Evolutionary conservation across 2,113 vertebrate species (phyloP).

Genomic region (Ammodytes dubius): DNA sequence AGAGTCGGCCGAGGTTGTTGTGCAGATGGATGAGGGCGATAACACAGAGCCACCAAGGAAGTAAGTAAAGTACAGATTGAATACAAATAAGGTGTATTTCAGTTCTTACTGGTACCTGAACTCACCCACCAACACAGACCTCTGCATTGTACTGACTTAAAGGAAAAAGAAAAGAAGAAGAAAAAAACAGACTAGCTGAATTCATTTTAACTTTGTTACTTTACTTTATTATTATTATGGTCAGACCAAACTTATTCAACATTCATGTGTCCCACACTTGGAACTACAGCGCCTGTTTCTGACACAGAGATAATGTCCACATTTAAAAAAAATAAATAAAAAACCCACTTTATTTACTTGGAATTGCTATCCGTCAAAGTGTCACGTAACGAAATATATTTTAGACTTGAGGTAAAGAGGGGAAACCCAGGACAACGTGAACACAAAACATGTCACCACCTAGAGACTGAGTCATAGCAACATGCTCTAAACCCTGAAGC

Average conservation of each 20-base stretch:
- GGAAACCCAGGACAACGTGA: not conserved
- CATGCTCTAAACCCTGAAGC: not conserved
- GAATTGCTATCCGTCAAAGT: not conserved
- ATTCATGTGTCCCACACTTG: not conserved
- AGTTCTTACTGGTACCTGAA: not conserved
- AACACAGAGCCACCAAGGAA: constrained; percentile 29
- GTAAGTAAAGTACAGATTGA: constrained; percentile 28
- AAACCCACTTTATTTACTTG: not conserved
- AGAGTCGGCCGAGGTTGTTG: not conserved
- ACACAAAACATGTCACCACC: not conserved
- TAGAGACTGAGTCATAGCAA: not conserved
- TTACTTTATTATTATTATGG: not conserved
- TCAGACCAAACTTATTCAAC: not conserved
- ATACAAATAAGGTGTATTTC: not conserved
- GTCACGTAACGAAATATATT: too few species aligned
- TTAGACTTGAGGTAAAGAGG: too few species aligned
- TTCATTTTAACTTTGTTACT: too few species aligned
- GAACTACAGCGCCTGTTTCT: not conserved
- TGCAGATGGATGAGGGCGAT: not conserved
- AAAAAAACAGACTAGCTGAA: too few species aligned
- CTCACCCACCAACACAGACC: too few species aligned
- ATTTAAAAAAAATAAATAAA: not conserved
- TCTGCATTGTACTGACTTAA: too few species aligned
- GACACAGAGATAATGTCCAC: too few species aligned
- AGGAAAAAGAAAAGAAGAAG: too few species aligned